Percentiles rank a stretch among this genome's conserved stretches.
Conservation (phyloP, 2,797 vertebrate species). For the Onychomys arenicola region DNA sequence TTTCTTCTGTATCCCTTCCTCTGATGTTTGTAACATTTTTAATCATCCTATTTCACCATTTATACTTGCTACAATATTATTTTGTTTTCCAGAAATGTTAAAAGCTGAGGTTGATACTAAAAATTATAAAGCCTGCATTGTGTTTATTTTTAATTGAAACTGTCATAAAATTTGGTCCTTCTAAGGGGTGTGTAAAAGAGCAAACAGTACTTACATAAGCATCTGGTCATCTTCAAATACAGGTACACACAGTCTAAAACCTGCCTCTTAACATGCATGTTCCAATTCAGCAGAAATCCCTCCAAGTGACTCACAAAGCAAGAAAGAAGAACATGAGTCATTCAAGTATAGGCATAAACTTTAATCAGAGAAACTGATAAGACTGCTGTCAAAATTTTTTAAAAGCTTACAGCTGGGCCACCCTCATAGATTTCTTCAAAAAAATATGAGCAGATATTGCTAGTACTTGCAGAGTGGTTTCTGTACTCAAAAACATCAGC, state of each 20-base stretch:
- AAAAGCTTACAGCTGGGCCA: conserved; percentile 24
- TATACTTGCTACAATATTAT: neutral
- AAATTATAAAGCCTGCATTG: neutral
- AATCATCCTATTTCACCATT: neutral
- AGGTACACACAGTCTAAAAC: neutral
- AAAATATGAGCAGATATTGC: neutral
- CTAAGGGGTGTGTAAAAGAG: conserved; percentile 12
- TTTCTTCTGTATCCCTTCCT: neutral
- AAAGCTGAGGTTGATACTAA: conserved; percentile 28
- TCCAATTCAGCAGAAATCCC: conserved; percentile 53
- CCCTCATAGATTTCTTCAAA: neutral
- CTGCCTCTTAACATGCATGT: neutral
- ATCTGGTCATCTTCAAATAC: neutral
- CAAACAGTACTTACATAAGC: neutral
- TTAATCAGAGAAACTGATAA: conserved; percentile 66
- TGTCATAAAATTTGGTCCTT: neutral
- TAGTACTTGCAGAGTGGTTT: neutral
- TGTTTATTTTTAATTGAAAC: neutral
- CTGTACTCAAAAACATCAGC: neutral
- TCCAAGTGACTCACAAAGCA: conserved; percentile 31
- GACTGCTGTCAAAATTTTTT: neutral
- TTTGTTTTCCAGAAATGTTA: conserved; percentile 4
- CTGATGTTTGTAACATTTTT: neutral
- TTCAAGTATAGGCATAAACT: conserved; percentile 35
- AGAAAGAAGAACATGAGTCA: conserved; percentile 56